Evolutionary conservation across 1,140 invertebrate species (phyloP).

Genomic region (Brachionus plicatilis): DNA sequence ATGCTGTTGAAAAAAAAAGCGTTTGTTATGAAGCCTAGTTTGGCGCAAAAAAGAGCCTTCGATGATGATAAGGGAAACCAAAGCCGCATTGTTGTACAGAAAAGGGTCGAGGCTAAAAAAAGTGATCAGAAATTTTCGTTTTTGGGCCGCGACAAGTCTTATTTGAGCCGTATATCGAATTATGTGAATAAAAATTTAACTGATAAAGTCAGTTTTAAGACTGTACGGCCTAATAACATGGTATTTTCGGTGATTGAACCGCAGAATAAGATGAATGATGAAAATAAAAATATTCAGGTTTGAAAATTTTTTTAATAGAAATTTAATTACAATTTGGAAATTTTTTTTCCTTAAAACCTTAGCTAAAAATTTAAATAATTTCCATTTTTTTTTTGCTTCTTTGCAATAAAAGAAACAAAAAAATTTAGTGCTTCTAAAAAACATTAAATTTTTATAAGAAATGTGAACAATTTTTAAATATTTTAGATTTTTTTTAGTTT

Average conservation of each 20-base stretch:
- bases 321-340: no score
- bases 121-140: constrained; percentile 29
- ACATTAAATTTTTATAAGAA: no score
- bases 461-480: no score
- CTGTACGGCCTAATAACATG: constrained; percentile 1
- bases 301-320: neutral
- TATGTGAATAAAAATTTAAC: constrained; percentile 32
- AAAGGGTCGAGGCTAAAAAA: neutral
- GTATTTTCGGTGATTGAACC: neutral
- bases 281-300: neutral
- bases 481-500: no score
- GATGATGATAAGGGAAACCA: neutral
- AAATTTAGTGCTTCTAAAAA: no score
- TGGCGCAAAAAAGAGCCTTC: neutral
- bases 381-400: no score
- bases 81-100: neutral
- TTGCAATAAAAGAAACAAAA: no score
- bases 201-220: constrained; percentile 21
- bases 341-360: no score
- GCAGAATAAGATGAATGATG: neutral
- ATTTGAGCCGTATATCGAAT: constrained; percentile 14
- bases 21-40: neutral
- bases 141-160: neutral
- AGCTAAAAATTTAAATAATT: no score
- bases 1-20: neutral